A percentile compares a stretch with the other conserved stretches of the same genome.
phyloP scores from a whole-genome alignment of 2,797 vertebrate genomes.

The Pantherophis vulpinus region DNA sequence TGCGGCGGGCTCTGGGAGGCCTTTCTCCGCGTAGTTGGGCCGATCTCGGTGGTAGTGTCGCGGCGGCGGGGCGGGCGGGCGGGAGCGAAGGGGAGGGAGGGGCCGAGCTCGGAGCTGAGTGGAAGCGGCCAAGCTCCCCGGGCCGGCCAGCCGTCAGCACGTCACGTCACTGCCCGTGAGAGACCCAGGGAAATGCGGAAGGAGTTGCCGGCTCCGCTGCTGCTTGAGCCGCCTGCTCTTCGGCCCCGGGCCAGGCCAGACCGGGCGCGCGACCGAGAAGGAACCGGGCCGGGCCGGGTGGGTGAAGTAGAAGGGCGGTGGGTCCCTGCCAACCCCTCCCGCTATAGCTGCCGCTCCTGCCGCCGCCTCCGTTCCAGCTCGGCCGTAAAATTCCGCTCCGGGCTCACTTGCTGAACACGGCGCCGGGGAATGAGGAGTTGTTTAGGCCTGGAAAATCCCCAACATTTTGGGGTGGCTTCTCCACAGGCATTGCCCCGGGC shows the following conservation, averaged over 20 bases:
- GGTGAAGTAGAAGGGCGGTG: constrained; percentile 9
- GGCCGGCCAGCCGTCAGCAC: constrained; percentile 89
- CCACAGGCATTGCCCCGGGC: not conserved
- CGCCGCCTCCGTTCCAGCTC: constrained; percentile 30
- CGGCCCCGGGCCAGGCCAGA: constrained; percentile 52
- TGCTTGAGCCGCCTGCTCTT: constrained; percentile 35
- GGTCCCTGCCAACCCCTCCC: constrained; percentile 30
- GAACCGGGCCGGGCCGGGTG: constrained; percentile 28
- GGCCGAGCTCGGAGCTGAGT: constrained; percentile 87
- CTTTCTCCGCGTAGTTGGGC: constrained; percentile 77
- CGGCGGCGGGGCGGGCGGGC: constrained; percentile 77
- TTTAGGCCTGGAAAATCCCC: constrained; percentile 33
- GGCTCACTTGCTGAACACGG: constrained; percentile 48
- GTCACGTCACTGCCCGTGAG: constrained; percentile 93
- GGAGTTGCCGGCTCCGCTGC: constrained; percentile 58
- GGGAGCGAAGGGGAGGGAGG: constrained; percentile 84
- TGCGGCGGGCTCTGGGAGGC: constrained; percentile 72
- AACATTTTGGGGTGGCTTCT: constrained; percentile 2
- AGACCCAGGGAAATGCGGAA: constrained; percentile 92
- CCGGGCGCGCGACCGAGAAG: constrained; percentile 40
- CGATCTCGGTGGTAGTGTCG: constrained; percentile 78
- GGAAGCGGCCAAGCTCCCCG: constrained; percentile 86
- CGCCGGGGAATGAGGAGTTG: constrained; percentile 29
- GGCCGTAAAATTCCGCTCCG: constrained; percentile 54
- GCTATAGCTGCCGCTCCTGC: constrained; percentile 48